Conservation (phyloP, 2,797 vertebrate species). For the Eospalax fontanierii region DNA sequence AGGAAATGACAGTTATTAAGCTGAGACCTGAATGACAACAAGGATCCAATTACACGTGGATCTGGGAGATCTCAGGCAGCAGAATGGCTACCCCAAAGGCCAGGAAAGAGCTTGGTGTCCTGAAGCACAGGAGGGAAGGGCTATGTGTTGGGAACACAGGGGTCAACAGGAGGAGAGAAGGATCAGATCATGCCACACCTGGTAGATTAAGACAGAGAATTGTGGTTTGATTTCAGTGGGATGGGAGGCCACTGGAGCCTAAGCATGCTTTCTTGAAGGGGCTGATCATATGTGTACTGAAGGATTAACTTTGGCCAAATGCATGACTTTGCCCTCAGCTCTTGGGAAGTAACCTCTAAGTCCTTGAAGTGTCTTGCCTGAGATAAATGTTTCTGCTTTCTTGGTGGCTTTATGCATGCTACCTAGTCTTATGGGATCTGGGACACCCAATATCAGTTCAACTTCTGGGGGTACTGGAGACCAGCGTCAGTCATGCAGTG, state of each 20-base stretch:
- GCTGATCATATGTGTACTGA: background rate
- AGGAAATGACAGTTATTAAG: constrained; percentile 55
- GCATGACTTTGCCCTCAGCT: background rate
- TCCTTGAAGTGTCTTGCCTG: background rate
- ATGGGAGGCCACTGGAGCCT: background rate
- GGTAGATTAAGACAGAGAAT: background rate
- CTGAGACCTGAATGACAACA: constrained; percentile 44
- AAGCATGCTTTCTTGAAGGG: background rate
- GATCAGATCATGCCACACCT: background rate
- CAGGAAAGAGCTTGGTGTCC: background rate
- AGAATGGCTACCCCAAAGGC: background rate
- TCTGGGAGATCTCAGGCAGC: background rate
- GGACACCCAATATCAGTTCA: background rate
- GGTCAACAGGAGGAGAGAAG: background rate
- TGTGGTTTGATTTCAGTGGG: background rate
- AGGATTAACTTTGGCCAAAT: background rate
- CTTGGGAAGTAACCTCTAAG: background rate
- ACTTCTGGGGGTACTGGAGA: background rate
- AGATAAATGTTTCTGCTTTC: background rate
- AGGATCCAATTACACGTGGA: background rate
- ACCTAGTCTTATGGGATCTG: background rate
- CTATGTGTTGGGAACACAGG: background rate
- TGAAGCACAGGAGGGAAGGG: background rate
- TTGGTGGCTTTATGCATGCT: background rate
- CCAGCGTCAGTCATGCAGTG: background rate